Evolutionary conservation across 2,888 invertebrate genomes (phyloP).

Genomic region (Drosophila macrospina): DNA sequence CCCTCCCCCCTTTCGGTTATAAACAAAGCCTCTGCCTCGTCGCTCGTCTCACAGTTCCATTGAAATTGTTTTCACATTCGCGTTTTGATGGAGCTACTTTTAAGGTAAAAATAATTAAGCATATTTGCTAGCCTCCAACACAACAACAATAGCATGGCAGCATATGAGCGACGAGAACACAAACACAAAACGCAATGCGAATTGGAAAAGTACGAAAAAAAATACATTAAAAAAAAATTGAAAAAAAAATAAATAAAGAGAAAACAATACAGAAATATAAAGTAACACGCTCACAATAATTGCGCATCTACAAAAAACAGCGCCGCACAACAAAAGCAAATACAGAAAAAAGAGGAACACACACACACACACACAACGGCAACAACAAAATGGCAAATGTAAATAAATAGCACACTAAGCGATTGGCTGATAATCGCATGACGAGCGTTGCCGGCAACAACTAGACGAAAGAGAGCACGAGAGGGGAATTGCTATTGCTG

Average conservation of each 20-base stretch:
- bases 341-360: slow-evolving; percentile 41
- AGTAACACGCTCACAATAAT: slow-evolving; percentile 80
- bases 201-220: slow-evolving; percentile 64
- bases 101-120: slow-evolving; percentile 83
- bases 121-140: slow-evolving; percentile 70
- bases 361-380: slow-evolving; percentile 20
- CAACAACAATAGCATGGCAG: slow-evolving; percentile 32
- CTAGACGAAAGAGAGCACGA: slow-evolving; percentile 19
- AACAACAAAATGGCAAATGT: slow-evolving; percentile 61
- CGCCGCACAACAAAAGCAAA: slow-evolving; percentile 65
- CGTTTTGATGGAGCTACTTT: slow-evolving; percentile 76
- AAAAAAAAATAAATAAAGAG: slow-evolving; percentile 47
- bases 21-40: slow-evolving; percentile 6
- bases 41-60: slow-evolving; percentile 30
- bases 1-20: slow-evolving; percentile 1
- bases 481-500: neutral
- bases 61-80: slow-evolving; percentile 75
- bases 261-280: slow-evolving; percentile 71
- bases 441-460: slow-evolving; percentile 57
- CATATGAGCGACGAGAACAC: slow-evolving; percentile 58
- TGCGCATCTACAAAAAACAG: slow-evolving; percentile 77
- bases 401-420: slow-evolving; percentile 78
- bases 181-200: slow-evolving; percentile 67
- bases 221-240: slow-evolving; percentile 15
- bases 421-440: slow-evolving; percentile 79